Evolutionary conservation across 1,140 invertebrate species (phyloP), one percentile per base, ranked within the genome.

Genomic region (Temnothorax nylanderi): DNA sequence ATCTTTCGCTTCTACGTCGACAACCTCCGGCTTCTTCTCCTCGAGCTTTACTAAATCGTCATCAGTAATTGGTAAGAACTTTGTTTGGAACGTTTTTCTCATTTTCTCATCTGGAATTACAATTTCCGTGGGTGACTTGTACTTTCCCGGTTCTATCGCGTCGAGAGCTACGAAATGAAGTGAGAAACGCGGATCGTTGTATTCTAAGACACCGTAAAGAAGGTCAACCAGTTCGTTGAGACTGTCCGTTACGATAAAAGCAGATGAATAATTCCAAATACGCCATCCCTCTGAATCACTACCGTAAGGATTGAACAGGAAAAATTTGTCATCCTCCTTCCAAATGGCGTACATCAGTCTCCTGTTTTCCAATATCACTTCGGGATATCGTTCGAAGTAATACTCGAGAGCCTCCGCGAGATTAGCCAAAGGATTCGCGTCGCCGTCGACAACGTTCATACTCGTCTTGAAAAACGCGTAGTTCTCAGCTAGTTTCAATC

Each of bases 261-360:
- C 81, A 10, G 93, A 93, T 0, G 94, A 91, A 26, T 85, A 41
- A 8, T 78, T 86, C 3, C 78, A 86, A 44, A 92, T 10, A 51
- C 91, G 76, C 93, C 93, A 94, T 37, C 94, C 94, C 16, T 94
- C 90, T 0, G 56, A 16, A 41, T 94, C 92, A 62, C 74, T 88
- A 0, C 95, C 95, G 32, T 95, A 95, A 49, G 94, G 91, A 92
- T 95, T 95, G 26, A 95, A 94, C 0, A 95, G 5, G 44, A 87
- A 93, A 72, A 91, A 95, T 18, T 89, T 87, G 0, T 75, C 76
- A 49, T 85, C 80, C 0, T 89, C 51, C 26, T 92, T 94, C 93
- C 93, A 95, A 41, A 95, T 65, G 0, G 87, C 90, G 18, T 94
- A 95, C 75, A 91, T 92, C 32, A 94, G 74, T 7, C 85, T 87